Conservation (phyloP, 30 jellyfish, hydroid and myxozoan genomes). For the Cassiopea xamachana region DNA sequence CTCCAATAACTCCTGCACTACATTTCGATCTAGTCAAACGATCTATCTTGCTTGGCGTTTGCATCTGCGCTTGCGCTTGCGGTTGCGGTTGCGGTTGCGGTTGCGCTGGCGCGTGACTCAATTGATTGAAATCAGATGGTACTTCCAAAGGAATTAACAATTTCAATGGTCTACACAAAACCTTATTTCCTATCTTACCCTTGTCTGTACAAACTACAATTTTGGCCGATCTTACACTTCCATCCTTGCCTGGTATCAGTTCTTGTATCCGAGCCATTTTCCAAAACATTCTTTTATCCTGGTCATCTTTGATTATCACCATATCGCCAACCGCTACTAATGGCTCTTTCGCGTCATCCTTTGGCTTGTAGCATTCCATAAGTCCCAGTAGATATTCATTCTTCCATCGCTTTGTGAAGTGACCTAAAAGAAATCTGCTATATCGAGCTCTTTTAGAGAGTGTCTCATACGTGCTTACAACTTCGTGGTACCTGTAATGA, state of each 20-base stretch:
- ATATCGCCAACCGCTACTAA: conserved; percentile 63
- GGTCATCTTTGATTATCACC: too few relatives aligned
- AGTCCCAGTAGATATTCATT: conserved; percentile 52
- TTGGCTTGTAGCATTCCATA: conserved; percentile 67
- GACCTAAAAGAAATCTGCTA: too few relatives aligned
- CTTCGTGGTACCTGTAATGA: too few relatives aligned
- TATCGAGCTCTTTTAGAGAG: too few relatives aligned
- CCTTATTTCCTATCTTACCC: conserved; percentile 62
- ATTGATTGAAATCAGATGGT: conserved; percentile 26
- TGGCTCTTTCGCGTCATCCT: conserved; percentile 37
- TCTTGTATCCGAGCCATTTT: too few relatives aligned
- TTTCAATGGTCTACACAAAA: conserved; percentile 71
- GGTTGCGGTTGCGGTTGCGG: conserved; percentile 51
- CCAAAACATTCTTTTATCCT: too few relatives aligned
- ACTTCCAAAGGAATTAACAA: conserved; percentile 63
- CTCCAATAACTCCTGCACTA: conserved; percentile 50
- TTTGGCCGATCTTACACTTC: conserved; percentile 59
- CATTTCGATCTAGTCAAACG: conserved; percentile 47
- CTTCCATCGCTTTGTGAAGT: too few relatives aligned
- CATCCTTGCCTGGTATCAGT: too few relatives aligned
- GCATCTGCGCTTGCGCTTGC: conserved; percentile 22
- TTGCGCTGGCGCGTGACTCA: neutral
- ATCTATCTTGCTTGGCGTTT: too few relatives aligned
- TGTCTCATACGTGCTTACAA: too few relatives aligned
- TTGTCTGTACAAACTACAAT: conserved; percentile 18